Base-by-base conservation (phyloP, 2,797 vertebrate genomes). In the Brachymystax lenok region DNA sequence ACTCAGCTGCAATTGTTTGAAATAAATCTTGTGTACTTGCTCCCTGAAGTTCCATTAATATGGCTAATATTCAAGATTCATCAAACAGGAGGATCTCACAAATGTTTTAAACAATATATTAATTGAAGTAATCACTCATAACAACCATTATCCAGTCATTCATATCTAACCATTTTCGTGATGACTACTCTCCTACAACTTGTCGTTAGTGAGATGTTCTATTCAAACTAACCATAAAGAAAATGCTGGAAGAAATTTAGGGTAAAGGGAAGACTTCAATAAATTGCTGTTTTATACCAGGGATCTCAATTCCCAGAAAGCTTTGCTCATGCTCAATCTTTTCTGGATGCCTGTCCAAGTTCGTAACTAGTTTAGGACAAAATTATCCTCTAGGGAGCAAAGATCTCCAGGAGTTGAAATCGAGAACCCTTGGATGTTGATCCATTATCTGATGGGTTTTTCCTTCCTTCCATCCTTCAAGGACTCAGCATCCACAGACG, bases 401-500 rank as follows among this genome's bases (percentile, higher is more conserved):
- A 33, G 54, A 30, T 33, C 17, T 59, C 71, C 81, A 78, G 77
- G 71, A 88, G 72, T 86, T 84, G 80, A 79, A 84, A 69, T 51
- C 72, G 82, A 82, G 73, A 83, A 76, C 76, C 70, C 50, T 66
- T 78, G 79, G 79, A 76, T 85, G 79, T 88, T 76, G 74, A 86
- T 73, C 77, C 90, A 88, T 91, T 91, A 92, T 95, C 95, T 96
- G 93, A 95, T 95, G 94, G 94, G 93, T 92, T 94, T 92, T 94
- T 94, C 94, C 89, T 95, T 94, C 95, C 96, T 93, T 92, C 89
- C 82, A 86, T 94, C 85, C 94, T 88, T 95, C 91, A 97, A 99
- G 98, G 98, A 99, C 94, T 98, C 97, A 82, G 94, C 97, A 74
- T 98, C 97, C 92, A 95, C 98, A 89, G 97, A 98, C 92, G 98